Conservation (phyloP, 2,797 vertebrate species). For the Molossus molossus region DNA sequence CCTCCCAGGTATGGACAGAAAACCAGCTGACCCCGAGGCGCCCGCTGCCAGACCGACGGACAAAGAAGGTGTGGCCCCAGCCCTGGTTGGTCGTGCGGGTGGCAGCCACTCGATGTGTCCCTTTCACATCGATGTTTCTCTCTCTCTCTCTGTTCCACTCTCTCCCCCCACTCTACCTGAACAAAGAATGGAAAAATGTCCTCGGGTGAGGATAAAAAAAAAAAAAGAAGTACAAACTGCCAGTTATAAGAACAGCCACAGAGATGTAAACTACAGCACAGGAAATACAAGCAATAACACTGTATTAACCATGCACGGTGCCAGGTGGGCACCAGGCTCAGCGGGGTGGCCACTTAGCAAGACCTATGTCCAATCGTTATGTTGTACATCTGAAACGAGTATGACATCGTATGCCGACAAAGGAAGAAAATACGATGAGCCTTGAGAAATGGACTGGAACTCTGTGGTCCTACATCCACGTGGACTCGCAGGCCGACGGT, state of each 20-base stretch:
- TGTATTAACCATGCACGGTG: fast-evolving
- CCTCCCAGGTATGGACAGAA: background rate
- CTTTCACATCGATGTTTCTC: no score
- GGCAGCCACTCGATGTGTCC: no score
- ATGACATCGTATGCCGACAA: fast-evolving
- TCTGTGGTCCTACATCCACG: fast-evolving
- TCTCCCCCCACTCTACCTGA: no score
- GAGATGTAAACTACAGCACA: background rate
- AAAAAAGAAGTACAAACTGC: background rate
- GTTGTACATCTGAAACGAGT: background rate
- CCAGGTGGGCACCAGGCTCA: fast-evolving
- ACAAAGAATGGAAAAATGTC: no score
- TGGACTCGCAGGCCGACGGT: no score
- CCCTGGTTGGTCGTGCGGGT: no score
- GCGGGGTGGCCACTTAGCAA: fast-evolving
- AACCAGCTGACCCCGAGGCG: background rate
- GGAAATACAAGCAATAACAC: no score
- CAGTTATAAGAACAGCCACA: fast-evolving
- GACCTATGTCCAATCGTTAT: fast-evolving
- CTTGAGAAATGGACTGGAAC: background rate
- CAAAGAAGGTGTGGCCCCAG: background rate
- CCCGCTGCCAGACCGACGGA: fast-evolving
- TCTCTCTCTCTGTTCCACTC: no score
- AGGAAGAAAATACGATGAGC: background rate
- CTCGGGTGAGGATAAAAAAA: no score